A percentile compares a stretch with the other conserved stretches of the same genome.
phyloP scores from a whole-genome alignment of 2,797 vertebrate genomes.

The Girardinus metallicus region DNA sequence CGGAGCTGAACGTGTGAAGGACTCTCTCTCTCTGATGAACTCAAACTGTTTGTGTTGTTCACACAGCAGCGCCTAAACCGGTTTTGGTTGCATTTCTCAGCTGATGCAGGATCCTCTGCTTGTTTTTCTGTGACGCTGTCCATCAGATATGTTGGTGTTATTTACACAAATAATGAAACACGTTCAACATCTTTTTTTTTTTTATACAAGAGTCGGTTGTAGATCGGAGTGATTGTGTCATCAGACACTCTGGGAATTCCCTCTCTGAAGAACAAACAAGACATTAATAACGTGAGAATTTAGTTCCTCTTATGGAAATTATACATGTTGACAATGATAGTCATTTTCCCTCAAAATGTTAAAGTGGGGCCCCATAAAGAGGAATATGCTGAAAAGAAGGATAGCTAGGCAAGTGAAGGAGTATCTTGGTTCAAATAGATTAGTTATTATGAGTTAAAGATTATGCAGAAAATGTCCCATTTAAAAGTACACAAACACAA shows the following conservation, averaged over 20 bases:
- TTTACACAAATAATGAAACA: constrained; percentile 2
- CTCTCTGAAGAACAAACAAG: constrained; percentile 43
- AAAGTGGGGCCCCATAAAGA: neutral
- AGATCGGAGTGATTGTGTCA: constrained; percentile 46
- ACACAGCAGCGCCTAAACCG: constrained; percentile 1
- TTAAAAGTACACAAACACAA: neutral
- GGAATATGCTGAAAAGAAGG: neutral
- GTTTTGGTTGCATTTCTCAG: constrained; percentile 7
- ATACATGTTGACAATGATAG: constrained; percentile 8
- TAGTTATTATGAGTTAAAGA: neutral
- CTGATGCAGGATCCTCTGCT: constrained; percentile 4
- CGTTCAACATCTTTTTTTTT: constrained; percentile 7
- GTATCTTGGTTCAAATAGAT: constrained; percentile 1
- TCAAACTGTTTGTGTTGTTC: constrained; percentile 8
- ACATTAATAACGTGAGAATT: constrained; percentile 21
- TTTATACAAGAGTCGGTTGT: constrained; percentile 29
- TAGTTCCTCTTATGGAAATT: constrained; percentile 47
- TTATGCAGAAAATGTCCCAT: neutral
- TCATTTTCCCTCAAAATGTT: constrained; percentile 16
- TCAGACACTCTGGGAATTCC: constrained; percentile 59
- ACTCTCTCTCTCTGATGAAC: constrained; percentile 7
- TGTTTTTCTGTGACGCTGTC: constrained; percentile 7
- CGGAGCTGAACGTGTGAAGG: neutral
- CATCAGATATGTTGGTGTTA: neutral
- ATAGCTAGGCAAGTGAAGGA: neutral